phyloP scores from a whole-genome alignment of 2,113 vertebrate species.

The Corythornis madagascariensis region DNA sequence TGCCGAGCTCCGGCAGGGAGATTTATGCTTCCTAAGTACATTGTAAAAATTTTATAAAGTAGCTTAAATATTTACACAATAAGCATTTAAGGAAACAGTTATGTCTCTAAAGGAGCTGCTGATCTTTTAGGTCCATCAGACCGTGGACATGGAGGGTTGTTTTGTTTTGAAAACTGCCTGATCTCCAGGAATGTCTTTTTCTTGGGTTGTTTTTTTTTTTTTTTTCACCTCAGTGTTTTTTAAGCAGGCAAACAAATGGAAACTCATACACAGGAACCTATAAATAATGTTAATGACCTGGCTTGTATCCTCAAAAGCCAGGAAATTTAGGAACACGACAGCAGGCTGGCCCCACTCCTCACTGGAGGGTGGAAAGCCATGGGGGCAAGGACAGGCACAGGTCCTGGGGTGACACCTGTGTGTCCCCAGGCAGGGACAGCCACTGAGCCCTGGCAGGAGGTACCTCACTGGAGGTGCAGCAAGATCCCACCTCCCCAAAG shows the following conservation, averaged over 20 bases:
- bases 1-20: background rate
- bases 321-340: conserved; percentile 33
- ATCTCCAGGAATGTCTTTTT: conserved; percentile 45
- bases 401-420: background rate
- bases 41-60: conserved; percentile 58
- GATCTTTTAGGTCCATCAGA: conserved; percentile 17
- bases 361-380: background rate
- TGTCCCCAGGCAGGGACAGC: background rate
- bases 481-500: rapidly evolving
- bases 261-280: conserved; percentile 68
- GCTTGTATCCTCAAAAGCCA: conserved; percentile 56
- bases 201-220: background rate
- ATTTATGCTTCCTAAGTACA: conserved; percentile 53
- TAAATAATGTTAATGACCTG: conserved; percentile 70
- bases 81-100: conserved; percentile 58
- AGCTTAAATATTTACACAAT: conserved; percentile 69
- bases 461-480: background rate
- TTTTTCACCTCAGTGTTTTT: conserved; percentile 43
- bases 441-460: background rate
- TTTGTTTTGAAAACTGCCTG: background rate
- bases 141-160: background rate
- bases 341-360: background rate
- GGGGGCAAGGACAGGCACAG: background rate
- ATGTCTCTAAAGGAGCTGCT: conserved; percentile 26
- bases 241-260: conserved; percentile 66